Conservation (phyloP, 2,113 vertebrate species). For the Eleginops maclovinus region DNA sequence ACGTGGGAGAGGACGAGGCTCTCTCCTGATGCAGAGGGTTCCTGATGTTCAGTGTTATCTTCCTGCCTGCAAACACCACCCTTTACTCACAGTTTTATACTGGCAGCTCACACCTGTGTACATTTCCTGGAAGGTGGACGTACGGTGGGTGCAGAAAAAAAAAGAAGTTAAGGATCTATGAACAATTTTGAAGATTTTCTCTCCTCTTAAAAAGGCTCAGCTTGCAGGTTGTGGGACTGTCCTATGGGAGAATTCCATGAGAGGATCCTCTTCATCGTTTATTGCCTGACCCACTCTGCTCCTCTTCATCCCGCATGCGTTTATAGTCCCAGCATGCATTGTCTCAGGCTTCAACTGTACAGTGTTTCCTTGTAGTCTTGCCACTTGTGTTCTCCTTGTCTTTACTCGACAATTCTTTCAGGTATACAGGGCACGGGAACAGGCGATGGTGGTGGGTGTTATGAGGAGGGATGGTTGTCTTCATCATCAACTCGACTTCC, state of each 20-base stretch:
- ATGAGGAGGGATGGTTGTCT: not conserved
- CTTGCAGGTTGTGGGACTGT: conserved; percentile 11
- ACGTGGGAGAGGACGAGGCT: conserved; percentile 89
- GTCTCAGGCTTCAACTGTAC: conserved; percentile 77
- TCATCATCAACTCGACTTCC: not conserved
- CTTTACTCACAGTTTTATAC: conserved; percentile 65
- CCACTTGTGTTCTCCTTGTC: conserved; percentile 38
- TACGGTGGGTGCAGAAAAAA: conserved; percentile 1
- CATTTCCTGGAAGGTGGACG: conserved; percentile 32
- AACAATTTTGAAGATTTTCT: conserved; percentile 28
- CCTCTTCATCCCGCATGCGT: conserved; percentile 40
- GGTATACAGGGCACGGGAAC: conserved; percentile 17
- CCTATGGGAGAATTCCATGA: conserved; percentile 17
- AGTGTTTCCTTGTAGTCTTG: conserved; percentile 52
- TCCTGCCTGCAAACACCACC: conserved; percentile 51
- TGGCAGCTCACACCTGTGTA: conserved; percentile 19
- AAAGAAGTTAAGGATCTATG: conserved; percentile 13
- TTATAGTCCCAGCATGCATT: conserved; percentile 69
- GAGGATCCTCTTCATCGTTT: conserved; percentile 11
- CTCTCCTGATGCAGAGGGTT: conserved; percentile 85
- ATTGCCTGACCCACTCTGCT: not conserved
- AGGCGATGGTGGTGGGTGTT: not conserved
- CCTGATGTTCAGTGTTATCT: conserved; percentile 24
- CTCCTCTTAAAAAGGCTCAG: conserved; percentile 16
- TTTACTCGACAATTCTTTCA: conserved; percentile 64